These are phyloP conservation scores for Meloe dianella DNA, from an alignment of 2,888 invertebrate species.

Conservation along the genomic window DNA sequence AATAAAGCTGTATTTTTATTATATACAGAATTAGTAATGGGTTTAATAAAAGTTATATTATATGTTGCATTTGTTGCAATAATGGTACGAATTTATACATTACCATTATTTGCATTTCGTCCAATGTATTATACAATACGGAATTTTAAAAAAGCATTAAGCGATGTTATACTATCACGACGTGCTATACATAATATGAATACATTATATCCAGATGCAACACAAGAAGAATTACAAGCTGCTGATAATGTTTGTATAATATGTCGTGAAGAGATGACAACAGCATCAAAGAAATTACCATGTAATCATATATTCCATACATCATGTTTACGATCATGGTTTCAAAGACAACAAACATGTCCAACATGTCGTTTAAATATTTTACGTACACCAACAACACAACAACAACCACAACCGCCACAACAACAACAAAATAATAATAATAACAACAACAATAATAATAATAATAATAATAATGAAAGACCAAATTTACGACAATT, in stretches of 20 bases:
- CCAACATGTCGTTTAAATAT: slow-evolving; percentile 96
- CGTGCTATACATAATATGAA: slow-evolving; percentile 98
- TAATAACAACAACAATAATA: slow-evolving; percentile 32
- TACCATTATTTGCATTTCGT: slow-evolving; percentile 97
- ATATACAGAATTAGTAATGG: slow-evolving; percentile 95
- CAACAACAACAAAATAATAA: slow-evolving; percentile 36
- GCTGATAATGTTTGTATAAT: slow-evolving; percentile 99
- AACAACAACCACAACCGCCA: slow-evolving; percentile 18
- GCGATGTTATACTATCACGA: slow-evolving; percentile 95
- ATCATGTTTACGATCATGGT: slow-evolving; percentile 97
- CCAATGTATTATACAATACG: slow-evolving; percentile 99
- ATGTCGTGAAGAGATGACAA: slow-evolving; percentile 80
- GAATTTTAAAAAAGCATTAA: slow-evolving; percentile 96
- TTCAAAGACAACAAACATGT: slow-evolving; percentile 99
- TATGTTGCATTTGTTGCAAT: slow-evolving; percentile 93
- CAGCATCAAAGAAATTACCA: slow-evolving; percentile 92
- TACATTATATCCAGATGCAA: slow-evolving; percentile 95
- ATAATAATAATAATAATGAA: slow-evolving; percentile 19
- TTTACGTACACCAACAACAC: slow-evolving; percentile 51
- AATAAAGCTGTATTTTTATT: slow-evolving; percentile 97
- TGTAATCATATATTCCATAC: slow-evolving; percentile 99
- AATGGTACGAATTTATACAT: slow-evolving; percentile 96
- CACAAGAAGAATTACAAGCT: slow-evolving; percentile 85
- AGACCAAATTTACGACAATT: slow-evolving; percentile 42
- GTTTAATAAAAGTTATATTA: slow-evolving; percentile 75